phyloP scores from a whole-genome alignment of 2,113 vertebrate species.

The Cinclus cinclus region DNA sequence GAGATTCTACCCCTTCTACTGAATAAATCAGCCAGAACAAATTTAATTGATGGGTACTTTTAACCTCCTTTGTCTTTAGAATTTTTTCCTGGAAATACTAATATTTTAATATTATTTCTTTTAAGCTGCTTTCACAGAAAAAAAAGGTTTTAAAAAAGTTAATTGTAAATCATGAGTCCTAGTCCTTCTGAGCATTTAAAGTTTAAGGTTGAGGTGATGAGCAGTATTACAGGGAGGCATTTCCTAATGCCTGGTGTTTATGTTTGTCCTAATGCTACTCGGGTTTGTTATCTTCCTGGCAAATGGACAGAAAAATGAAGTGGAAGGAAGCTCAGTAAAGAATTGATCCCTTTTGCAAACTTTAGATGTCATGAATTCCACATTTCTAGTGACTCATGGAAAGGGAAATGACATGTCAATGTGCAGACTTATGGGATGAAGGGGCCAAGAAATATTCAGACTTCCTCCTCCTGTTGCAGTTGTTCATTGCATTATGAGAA shows the following conservation, averaged over 20 bases:
- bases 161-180: background rate
- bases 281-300: background rate
- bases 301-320: background rate
- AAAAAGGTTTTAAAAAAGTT: background rate
- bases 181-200: background rate
- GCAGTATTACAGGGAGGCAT: background rate
- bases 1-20: background rate
- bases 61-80: background rate
- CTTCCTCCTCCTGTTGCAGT: background rate
- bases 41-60: background rate
- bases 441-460: background rate
- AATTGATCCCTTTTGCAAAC: background rate
- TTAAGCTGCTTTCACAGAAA: background rate
- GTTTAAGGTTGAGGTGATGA: background rate
- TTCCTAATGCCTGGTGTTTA: background rate
- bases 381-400: background rate
- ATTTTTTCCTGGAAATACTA: background rate
- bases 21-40: background rate
- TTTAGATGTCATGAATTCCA: background rate
- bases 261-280: background rate
- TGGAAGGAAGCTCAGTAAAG: background rate
- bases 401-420: background rate
- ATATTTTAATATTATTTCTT: background rate
- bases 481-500: background rate
- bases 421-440: background rate